These are phyloP conservation scores for Pseudocheirus occidentalis DNA, from an alignment of 2,797 vertebrate species.

Conservation along the genomic window DNA sequence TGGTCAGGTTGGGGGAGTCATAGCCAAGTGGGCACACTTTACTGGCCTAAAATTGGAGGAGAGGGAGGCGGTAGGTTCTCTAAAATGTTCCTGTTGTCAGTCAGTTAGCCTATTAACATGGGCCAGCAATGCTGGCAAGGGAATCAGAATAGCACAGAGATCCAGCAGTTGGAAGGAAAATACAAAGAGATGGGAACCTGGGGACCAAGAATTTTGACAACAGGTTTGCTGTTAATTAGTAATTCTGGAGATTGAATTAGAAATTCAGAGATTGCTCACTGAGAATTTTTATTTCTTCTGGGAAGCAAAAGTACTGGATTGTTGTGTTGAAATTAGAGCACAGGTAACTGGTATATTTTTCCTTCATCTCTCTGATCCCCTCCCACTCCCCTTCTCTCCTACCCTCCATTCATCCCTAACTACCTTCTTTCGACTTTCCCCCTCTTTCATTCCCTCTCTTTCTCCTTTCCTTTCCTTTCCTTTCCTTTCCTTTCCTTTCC, in stretches of 20 bases:
- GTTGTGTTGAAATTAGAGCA: background rate
- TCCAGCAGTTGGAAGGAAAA: background rate
- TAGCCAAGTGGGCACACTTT: constrained; percentile 63
- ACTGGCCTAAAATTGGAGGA: background rate
- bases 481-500: no score
- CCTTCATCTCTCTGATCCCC: constrained; percentile 41
- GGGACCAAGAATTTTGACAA: background rate
- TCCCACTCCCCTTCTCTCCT: background rate
- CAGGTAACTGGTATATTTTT: background rate
- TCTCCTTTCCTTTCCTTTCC: no score
- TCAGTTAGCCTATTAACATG: background rate
- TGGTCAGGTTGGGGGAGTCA: background rate
- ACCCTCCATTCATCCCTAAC: background rate
- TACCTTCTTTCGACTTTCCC: no score
- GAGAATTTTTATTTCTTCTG: constrained; percentile 48
- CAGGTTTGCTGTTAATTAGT: constrained; percentile 18
- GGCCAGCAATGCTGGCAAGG: background rate
- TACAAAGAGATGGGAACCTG: background rate
- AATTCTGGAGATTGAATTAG: constrained; percentile 31
- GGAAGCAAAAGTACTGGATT: constrained; percentile 20
- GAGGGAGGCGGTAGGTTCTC: background rate
- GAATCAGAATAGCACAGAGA: background rate
- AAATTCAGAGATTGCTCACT: constrained; percentile 24
- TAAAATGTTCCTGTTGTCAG: background rate
- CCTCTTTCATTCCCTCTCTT: no score